phyloP scores from a whole-genome alignment of 92 coral and sea anemone species.

The Epizoanthus scotinus region DNA sequence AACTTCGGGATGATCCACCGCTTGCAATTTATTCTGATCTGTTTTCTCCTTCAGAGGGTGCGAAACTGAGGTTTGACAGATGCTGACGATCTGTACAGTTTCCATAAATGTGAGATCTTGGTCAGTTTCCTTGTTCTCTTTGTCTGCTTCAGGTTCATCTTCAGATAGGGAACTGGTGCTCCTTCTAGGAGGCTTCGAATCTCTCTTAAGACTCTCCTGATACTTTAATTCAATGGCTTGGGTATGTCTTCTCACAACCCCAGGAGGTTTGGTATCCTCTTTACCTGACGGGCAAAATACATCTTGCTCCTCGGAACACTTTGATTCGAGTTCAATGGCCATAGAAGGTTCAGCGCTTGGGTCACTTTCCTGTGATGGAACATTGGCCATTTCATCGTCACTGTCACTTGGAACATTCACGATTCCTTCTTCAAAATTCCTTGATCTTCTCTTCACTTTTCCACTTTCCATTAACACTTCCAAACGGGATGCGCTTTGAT shows the following conservation, averaged over 20 bases:
- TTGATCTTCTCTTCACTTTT: slow-evolving; percentile 76
- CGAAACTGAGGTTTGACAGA: background rate
- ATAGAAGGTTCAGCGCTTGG: background rate
- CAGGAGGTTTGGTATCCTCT: slow-evolving; percentile 44
- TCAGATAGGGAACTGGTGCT: slow-evolving; percentile 33
- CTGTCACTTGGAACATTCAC: slow-evolving; percentile 55
- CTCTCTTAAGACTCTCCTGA: slow-evolving; percentile 14
- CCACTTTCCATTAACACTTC: slow-evolving; percentile 72
- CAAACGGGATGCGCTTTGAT: slow-evolving; percentile 10
- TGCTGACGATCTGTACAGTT: background rate
- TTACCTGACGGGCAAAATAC: slow-evolving; percentile 1
- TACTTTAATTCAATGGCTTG: slow-evolving; percentile 53
- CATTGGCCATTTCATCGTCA: slow-evolving; percentile 47
- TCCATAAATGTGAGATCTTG: background rate
- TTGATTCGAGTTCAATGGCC: slow-evolving; percentile 31
- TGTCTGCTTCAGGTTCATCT: slow-evolving; percentile 41
- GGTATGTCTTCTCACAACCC: slow-evolving; percentile 73
- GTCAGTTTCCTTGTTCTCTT: background rate
- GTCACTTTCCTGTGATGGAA: slow-evolving; percentile 25
- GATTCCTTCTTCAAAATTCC: slow-evolving; percentile 80
- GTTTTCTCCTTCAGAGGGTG: background rate
- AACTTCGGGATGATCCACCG: background rate
- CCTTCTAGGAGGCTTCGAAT: slow-evolving; percentile 8
- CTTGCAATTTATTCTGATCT: background rate
- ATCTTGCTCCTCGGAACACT: slow-evolving; percentile 15